Conservation (phyloP, 2,113 vertebrate species). For the Thamnaconus septentrionalis region DNA sequence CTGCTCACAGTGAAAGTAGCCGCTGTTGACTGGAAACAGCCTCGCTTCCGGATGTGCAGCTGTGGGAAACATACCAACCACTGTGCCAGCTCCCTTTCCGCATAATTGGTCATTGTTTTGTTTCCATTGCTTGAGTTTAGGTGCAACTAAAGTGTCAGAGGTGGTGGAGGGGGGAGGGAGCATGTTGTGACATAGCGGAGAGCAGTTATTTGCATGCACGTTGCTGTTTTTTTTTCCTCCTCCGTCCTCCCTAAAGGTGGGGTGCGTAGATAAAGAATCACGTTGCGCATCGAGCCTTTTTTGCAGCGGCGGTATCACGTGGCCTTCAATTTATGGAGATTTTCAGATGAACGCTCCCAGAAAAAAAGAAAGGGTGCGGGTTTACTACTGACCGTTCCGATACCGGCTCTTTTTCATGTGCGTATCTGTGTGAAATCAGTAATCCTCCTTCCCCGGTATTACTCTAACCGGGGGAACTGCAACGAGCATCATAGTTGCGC, state of each 20-base stretch:
- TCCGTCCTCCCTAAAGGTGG: constrained; percentile 23
- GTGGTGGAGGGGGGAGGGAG: constrained; percentile 13
- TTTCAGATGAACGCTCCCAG: background rate
- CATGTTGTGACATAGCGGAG: constrained; percentile 1
- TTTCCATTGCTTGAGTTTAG: constrained; percentile 47
- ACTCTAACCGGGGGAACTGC: constrained; percentile 14
- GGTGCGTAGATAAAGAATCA: constrained; percentile 7
- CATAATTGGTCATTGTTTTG: constrained; percentile 60
- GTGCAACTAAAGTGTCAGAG: constrained; percentile 45
- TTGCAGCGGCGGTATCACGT: background rate
- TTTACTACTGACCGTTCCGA: constrained; percentile 1
- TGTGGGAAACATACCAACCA: constrained; percentile 38
- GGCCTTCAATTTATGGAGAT: constrained; percentile 9
- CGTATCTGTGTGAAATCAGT: constrained; percentile 29
- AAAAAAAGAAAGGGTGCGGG: background rate
- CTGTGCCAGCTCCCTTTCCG: constrained; percentile 42
- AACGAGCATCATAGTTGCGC: constrained; percentile 28
- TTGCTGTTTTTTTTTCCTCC: constrained; percentile 1
- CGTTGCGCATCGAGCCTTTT: constrained; percentile 8
- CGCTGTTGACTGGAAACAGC: constrained; percentile 21
- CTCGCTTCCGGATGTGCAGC: constrained; percentile 12
- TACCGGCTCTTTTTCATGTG: constrained; percentile 2
- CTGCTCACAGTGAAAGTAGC: constrained; percentile 14
- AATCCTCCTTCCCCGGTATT: constrained; percentile 29
- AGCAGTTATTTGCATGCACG: too few species aligned